A percentile compares a stretch with the other conserved stretches of the same genome.
Conservation (phyloP, 2,888 invertebrate species). For the Embidobia sp. region DNA sequence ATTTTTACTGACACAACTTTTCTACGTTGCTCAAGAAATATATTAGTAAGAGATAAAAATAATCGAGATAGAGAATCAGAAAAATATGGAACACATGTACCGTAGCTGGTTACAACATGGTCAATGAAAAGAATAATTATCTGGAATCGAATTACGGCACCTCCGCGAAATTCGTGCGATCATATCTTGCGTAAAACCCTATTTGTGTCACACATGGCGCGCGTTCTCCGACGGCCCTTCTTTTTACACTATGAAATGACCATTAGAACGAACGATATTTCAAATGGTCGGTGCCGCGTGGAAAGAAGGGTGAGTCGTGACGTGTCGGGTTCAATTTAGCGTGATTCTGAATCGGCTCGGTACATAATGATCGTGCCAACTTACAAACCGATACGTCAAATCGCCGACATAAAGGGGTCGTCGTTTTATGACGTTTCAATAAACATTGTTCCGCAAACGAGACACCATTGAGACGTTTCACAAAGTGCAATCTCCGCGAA, state of each 20-base stretch:
- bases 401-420: not conserved
- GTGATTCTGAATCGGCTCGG: constrained; percentile 15
- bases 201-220: constrained; percentile 72
- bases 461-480: constrained; percentile 9
- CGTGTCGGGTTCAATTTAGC: constrained; percentile 49
- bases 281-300: constrained; percentile 64
- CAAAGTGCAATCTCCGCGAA: constrained; percentile 27
- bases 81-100: constrained; percentile 1
- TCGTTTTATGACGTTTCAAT: not conserved
- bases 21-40: no score
- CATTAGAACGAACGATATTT: constrained; percentile 75
- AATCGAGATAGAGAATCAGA: no score
- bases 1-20: no score
- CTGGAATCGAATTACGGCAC: constrained; percentile 46
- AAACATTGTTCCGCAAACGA: constrained; percentile 11
- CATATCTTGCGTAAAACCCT: constrained; percentile 75
- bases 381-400: constrained; percentile 29
- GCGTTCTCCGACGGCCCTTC: constrained; percentile 68
- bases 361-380: constrained; percentile 12
- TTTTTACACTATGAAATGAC: constrained; percentile 75
- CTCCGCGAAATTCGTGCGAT: constrained; percentile 62
- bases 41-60: no score
- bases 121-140: constrained; percentile 43
- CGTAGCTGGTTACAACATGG: constrained; percentile 37
- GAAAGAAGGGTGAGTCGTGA: constrained; percentile 32